phyloP scores from a whole-genome alignment of 2,888 invertebrate genomes.

The Clitarchus hookeri region DNA sequence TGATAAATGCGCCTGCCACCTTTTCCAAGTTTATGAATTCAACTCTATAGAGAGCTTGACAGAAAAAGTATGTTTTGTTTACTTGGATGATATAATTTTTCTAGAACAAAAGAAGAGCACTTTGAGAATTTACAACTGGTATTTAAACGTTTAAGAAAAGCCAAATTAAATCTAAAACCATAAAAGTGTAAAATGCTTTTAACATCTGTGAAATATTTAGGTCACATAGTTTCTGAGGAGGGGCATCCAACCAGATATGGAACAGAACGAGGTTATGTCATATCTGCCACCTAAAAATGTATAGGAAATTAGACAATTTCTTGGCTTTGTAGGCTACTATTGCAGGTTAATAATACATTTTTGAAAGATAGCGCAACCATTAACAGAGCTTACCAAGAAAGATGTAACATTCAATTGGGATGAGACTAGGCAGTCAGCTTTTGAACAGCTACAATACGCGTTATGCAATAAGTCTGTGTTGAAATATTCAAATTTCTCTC shows the following conservation, averaged over 20 bases:
- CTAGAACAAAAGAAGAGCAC: conserved; percentile 38
- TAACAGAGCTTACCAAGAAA: conserved; percentile 45
- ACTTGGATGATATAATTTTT: conserved; percentile 23
- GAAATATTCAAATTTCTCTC: conserved; percentile 43
- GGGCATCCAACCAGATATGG: conserved; percentile 34
- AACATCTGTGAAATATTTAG: conserved; percentile 43
- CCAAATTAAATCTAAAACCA: conserved; percentile 41
- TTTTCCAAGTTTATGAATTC: conserved; percentile 8
- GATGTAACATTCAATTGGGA: conserved; percentile 41
- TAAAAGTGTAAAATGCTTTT: conserved; percentile 43
- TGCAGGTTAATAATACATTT: conserved; percentile 46
- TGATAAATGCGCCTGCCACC: neutral
- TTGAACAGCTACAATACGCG: conserved; percentile 36
- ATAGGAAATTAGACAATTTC: too few species aligned
- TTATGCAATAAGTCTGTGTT: conserved; percentile 42
- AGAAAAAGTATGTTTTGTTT: neutral
- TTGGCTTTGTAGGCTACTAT: conserved; percentile 47
- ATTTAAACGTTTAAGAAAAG: conserved; percentile 39
- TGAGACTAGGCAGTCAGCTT: neutral
- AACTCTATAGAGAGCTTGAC: neutral
- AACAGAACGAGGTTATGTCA: neutral
- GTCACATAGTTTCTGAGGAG: conserved; percentile 46
- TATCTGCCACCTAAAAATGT: neutral
- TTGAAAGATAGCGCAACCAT: conserved; percentile 36
- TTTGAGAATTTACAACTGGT: conserved; percentile 38